phyloP scores from a whole-genome alignment of 2,888 invertebrate species.

The Rhingia rostrata region DNA sequence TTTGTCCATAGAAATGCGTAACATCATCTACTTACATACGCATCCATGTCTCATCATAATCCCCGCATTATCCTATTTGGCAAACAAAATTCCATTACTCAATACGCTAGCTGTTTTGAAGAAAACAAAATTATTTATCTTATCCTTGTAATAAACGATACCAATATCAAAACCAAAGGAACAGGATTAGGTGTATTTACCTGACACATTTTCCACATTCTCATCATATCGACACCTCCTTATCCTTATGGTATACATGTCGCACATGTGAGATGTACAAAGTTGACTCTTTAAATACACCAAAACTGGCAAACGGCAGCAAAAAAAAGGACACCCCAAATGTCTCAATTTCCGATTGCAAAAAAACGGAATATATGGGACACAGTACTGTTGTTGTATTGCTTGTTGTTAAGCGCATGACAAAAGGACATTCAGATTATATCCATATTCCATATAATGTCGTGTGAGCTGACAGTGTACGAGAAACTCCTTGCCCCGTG shows the following conservation, averaged over 20 bases:
- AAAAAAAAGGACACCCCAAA: constrained; percentile 37
- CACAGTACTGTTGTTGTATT: neutral
- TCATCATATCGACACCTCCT: constrained; percentile 43
- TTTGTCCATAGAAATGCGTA: constrained; percentile 29
- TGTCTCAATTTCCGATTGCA: constrained; percentile 63
- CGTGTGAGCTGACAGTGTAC: constrained; percentile 50
- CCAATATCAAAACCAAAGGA: constrained; percentile 55
- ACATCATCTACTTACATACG: neutral
- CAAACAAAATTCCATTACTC: constrained; percentile 69
- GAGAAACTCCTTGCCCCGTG: constrained; percentile 59
- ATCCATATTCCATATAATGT: constrained; percentile 43
- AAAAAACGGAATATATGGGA: constrained; percentile 31
- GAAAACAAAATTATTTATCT: constrained; percentile 1
- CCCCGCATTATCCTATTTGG: constrained; percentile 64
- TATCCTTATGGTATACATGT: constrained; percentile 17
- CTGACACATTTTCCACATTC: constrained; percentile 66
- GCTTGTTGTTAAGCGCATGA: constrained; percentile 68
- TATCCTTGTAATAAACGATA: constrained; percentile 43
- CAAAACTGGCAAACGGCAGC: constrained; percentile 7
- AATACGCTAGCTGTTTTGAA: constrained; percentile 65
- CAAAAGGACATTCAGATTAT: constrained; percentile 67
- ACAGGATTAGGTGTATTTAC: constrained; percentile 70
- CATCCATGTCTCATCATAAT: constrained; percentile 51
- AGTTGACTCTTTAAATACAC: constrained; percentile 66
- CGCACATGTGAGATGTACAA: constrained; percentile 15